A percentile compares a stretch with the other conserved stretches of the same genome.
These are phyloP conservation scores for Manacus vitellinus DNA, from an alignment of 2,113 vertebrate species.

Conservation along the genomic window DNA sequence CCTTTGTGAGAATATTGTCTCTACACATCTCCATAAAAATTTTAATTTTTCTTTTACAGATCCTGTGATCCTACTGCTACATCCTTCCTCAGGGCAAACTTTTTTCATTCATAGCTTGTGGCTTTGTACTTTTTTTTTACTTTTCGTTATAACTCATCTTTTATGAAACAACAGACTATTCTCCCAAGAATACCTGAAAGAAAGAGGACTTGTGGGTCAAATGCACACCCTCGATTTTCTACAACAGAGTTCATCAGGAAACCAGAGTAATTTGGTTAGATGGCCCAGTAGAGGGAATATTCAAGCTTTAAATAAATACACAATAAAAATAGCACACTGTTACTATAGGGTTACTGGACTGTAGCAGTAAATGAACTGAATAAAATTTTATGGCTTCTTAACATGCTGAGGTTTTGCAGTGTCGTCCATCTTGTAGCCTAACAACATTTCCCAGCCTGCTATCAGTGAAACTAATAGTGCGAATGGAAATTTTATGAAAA, in stretches of 20 bases:
- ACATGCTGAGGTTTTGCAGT: slow-evolving; percentile 77
- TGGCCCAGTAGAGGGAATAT: slow-evolving; percentile 66
- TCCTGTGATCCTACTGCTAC: neutral
- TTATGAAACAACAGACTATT: neutral
- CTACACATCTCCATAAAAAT: neutral
- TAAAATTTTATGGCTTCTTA: slow-evolving; percentile 85
- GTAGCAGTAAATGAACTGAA: slow-evolving; percentile 83
- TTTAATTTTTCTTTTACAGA: neutral
- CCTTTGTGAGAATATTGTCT: neutral
- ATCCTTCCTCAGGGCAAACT: neutral
- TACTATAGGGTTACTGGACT: slow-evolving; percentile 80
- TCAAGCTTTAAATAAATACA: slow-evolving; percentile 85
- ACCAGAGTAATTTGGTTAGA: slow-evolving; percentile 63
- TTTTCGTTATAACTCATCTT: neutral
- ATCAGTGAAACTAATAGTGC: slow-evolving; percentile 82
- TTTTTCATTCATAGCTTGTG: neutral
- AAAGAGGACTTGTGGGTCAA: neutral
- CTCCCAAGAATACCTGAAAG: neutral
- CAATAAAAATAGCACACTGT: slow-evolving; percentile 80
- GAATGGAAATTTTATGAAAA: slow-evolving; percentile 84
- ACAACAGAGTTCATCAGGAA: slow-evolving; percentile 22
- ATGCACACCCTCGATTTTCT: neutral
- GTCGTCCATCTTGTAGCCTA: slow-evolving; percentile 81
- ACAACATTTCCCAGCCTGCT: slow-evolving; percentile 80
- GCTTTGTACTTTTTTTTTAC: neutral